Conservation (phyloP, 2,888 invertebrate genomes). For the Stegophylla sp. region DNA sequence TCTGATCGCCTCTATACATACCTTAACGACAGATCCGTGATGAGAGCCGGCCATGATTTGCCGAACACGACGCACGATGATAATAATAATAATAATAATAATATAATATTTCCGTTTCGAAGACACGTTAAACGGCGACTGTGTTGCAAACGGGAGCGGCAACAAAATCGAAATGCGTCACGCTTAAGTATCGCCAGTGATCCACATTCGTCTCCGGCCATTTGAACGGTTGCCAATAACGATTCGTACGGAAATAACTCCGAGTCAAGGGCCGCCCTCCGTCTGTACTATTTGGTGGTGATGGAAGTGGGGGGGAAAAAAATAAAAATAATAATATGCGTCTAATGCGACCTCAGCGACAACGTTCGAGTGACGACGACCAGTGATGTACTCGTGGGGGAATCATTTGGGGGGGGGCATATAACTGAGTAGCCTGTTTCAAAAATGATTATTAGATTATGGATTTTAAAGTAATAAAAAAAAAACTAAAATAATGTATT, state of each 20-base stretch:
- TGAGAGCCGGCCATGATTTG: constrained; percentile 1
- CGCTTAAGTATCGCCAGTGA: not conserved
- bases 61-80: not conserved
- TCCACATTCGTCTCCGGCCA: constrained; percentile 1
- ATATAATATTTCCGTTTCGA: no score
- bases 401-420: no score
- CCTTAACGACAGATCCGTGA: constrained; percentile 24
- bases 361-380: not conserved
- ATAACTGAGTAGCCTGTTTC: no score
- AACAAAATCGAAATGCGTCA: constrained; percentile 11
- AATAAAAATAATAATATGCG: not conserved
- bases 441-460: no score
- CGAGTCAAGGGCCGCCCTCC: constrained; percentile 16
- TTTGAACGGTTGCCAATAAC: constrained; percentile 18
- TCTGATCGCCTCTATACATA: no score
- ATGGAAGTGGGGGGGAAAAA: not conserved
- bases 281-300: no score
- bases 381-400: no score
- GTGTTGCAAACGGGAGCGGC: not conserved
- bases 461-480: no score
- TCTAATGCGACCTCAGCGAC: constrained; percentile 5
- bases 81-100: no score
- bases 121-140: no score
- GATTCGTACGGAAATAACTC: constrained; percentile 31
- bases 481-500: no score